Evolutionary conservation across 2,113 vertebrate species (phyloP), one percentile per base, ranked within the genome.

Genomic region (Carettochelys insculpta): DNA sequence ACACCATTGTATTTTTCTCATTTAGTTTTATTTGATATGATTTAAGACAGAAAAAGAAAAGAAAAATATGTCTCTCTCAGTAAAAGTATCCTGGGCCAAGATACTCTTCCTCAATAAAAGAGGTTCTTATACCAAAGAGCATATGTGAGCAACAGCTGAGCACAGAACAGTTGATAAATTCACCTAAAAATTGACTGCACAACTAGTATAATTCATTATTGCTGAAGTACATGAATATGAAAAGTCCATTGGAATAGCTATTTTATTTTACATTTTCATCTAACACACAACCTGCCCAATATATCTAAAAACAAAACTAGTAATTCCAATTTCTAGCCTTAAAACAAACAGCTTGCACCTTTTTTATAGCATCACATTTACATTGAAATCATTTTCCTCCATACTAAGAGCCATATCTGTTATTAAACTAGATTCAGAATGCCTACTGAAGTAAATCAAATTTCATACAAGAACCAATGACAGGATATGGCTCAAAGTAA

Each of bases 141-240:
- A 56, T 45, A 1, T 2, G 47, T 1, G 11, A 85, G 22, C 34
- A n/a, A 2, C 1, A 38, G 20, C 48, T 77, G 45, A 31, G 2
- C 38, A 34, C 68, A 86, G 24, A 43, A 25, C 25, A 41, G 22
- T 43, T 73, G n/a, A 41, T 71, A 43, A 43, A 5, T 73, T 88
- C 50, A 24, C 16, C 31, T 76, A 11, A 8, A 91, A 86, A 73
- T 20, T 24, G 76, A 52, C 61, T 50, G 52, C 0, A 0, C 38
- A 43, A 73, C 11, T 11, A 43, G 38, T 73, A 73, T 31, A 92
- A 85, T 75, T 17, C 3, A 68, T 14, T 52, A 29, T 45, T 86
- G 77, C 61, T 51, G 50, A 85, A 51, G 22, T 2, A 54, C 43
- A 83, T 43, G 68, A 94, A 50, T 27, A 77, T 73, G 47, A 25